phyloP scores from a whole-genome alignment of 2,797 vertebrate genomes.

The Tapera naevia region DNA sequence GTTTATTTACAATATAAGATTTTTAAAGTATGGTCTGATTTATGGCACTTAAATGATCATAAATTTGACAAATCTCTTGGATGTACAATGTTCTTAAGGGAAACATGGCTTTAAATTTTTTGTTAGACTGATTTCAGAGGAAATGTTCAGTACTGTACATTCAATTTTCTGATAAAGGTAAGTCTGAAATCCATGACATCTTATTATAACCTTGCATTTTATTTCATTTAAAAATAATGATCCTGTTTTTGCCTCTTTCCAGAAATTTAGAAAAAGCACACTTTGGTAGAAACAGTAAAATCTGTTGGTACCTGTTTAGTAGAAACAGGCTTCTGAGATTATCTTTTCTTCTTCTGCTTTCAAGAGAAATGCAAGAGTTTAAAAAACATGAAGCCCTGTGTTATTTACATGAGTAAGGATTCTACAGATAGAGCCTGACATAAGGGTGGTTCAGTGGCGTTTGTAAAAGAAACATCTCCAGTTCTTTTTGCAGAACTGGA shows the following conservation, averaged over 20 bases:
- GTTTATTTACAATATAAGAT: not conserved
- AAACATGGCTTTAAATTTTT: not conserved
- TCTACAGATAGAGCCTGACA: not conserved
- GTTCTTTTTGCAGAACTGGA: not conserved
- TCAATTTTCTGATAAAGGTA: not conserved
- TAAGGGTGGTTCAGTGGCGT: not conserved
- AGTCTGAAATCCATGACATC: not conserved
- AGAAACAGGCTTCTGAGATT: not conserved
- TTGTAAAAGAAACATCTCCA: constrained; percentile 14
- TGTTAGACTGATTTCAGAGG: not conserved
- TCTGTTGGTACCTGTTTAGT: too few relatives aligned
- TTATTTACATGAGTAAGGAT: not conserved
- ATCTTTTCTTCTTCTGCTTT: not conserved
- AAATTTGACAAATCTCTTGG: constrained; percentile 8
- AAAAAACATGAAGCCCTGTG: not conserved
- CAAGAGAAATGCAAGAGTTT: not conserved
- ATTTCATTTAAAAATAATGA: not conserved
- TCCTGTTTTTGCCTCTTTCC: not conserved
- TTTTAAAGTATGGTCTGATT: not conserved
- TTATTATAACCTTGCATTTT: not conserved
- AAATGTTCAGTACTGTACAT: not conserved
- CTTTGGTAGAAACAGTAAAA: not conserved
- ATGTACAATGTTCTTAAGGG: not conserved
- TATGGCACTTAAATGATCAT: constrained; percentile 10
- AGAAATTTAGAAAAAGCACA: not conserved